Percentiles rank a stretch among this genome's conserved stretches.
phyloP scores from a whole-genome alignment of 2,888 invertebrate species.

The Cyaniris semiargus region DNA sequence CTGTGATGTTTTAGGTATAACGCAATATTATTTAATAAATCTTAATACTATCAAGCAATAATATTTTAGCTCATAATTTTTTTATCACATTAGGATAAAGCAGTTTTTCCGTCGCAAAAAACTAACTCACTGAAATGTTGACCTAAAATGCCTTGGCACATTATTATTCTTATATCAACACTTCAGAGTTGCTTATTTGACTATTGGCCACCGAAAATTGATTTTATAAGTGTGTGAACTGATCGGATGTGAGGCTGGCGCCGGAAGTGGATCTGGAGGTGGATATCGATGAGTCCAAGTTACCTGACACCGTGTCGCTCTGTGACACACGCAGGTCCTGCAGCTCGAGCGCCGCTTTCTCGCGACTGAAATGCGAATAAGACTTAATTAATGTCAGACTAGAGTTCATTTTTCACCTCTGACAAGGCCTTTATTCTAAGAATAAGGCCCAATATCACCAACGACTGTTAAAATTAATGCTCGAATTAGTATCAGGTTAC shows the following conservation, averaged over 20 bases:
- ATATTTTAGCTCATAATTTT: too few relatives aligned
- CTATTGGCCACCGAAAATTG: slow-evolving; percentile 27
- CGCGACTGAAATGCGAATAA: slow-evolving; percentile 66
- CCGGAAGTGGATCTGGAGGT: slow-evolving; percentile 74
- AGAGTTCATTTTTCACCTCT: neutral
- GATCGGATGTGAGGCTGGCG: slow-evolving; percentile 66
- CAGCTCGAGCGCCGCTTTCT: slow-evolving; percentile 79
- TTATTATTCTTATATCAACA: neutral
- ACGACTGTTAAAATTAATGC: too few relatives aligned
- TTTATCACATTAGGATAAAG: too few relatives aligned
- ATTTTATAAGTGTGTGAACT: slow-evolving; percentile 63
- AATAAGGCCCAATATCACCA: too few relatives aligned
- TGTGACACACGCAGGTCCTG: slow-evolving; percentile 74
- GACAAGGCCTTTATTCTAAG: neutral
- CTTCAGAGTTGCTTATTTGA: neutral
- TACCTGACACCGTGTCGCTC: slow-evolving; percentile 82
- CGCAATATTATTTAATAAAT: too few relatives aligned
- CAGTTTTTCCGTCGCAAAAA: too few relatives aligned
- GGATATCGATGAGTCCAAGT: slow-evolving; percentile 74
- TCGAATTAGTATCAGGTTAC: too few relatives aligned
- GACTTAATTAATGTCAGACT: slow-evolving; percentile 6
- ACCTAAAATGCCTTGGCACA: too few relatives aligned
- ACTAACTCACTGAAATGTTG: too few relatives aligned
- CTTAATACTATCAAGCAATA: too few relatives aligned
- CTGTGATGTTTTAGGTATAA: too few relatives aligned